These are phyloP conservation scores for Drosophila imparisetae DNA, from an alignment of 2,888 invertebrate genomes.

Conservation along the genomic window DNA sequence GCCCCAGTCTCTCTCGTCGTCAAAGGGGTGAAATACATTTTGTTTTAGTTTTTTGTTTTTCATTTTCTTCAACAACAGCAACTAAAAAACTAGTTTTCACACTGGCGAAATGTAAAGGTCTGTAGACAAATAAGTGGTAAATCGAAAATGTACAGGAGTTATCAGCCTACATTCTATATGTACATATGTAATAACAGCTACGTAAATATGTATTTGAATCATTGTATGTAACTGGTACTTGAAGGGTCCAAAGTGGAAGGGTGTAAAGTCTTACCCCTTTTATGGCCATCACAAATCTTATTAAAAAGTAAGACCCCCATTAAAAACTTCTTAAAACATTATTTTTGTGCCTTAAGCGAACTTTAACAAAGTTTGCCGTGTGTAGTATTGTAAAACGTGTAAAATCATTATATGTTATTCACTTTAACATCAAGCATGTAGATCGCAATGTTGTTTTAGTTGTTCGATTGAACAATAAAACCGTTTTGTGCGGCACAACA, in stretches of 20 bases:
- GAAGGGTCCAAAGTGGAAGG: not conserved
- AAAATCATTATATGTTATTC: not conserved
- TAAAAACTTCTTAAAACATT: not conserved
- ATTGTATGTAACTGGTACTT: not conserved
- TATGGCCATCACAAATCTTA: not conserved
- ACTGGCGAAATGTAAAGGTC: not conserved
- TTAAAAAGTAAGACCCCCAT: not conserved
- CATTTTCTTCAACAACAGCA: constrained; percentile 2
- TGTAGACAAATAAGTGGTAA: not conserved
- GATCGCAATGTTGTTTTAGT: not conserved
- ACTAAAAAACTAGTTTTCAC: constrained; percentile 23
- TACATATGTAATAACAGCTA: not conserved
- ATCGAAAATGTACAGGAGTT: not conserved
- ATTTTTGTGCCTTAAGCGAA: not conserved
- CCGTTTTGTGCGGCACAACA: constrained; percentile 20
- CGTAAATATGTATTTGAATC: not conserved
- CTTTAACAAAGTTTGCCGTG: not conserved
- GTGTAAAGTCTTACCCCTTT: not conserved
- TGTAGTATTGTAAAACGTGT: not conserved
- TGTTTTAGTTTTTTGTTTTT: not conserved
- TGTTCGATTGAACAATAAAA: constrained; percentile 7
- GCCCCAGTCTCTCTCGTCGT: constrained; percentile 3
- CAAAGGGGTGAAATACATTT: constrained; percentile 23
- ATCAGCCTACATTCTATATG: not conserved
- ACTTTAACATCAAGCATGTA: not conserved